These are phyloP conservation scores for Glaucopsyche alexis DNA, from an alignment of 2,888 invertebrate species.

Conservation along the genomic window DNA sequence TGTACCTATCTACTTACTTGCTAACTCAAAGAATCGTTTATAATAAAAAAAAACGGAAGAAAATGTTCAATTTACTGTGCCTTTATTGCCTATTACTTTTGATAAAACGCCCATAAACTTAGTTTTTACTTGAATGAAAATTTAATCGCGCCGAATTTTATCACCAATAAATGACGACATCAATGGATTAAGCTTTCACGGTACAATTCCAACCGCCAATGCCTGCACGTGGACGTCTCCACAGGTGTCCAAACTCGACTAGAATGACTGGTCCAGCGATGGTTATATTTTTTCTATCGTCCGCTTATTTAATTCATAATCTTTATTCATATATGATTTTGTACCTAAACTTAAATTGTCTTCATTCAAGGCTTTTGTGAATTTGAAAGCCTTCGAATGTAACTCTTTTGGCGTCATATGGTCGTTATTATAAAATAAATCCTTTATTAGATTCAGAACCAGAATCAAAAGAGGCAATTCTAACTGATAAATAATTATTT, in stretches of 20 bases:
- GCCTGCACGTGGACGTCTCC: slow-evolving; percentile 35
- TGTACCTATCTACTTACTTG: no score
- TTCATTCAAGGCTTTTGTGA: slow-evolving; percentile 2
- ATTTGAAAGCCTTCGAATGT: neutral
- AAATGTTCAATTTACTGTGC: no score
- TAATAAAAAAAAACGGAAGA: no score
- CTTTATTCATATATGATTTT: slow-evolving; percentile 34
- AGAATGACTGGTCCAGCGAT: slow-evolving; percentile 54
- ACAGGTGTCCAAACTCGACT: slow-evolving; percentile 61
- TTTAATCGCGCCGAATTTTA: slow-evolving; percentile 4
- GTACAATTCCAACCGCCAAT: slow-evolving; percentile 28
- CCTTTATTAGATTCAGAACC: neutral
- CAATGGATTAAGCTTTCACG: slow-evolving; percentile 21
- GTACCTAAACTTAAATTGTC: slow-evolving; percentile 14
- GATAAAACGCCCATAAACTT: neutral
- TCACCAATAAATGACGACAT: slow-evolving; percentile 20
- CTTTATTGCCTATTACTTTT: neutral
- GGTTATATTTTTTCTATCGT: slow-evolving; percentile 30
- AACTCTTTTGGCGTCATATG: no score
- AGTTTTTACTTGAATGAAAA: neutral
- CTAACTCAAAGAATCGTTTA: no score
- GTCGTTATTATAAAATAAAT: neutral
- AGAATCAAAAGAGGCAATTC: no score
- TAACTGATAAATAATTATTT: no score
- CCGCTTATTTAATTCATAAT: slow-evolving; percentile 29